These are phyloP conservation scores for Melanocharis versteri DNA, from an alignment of 2,113 vertebrate species.

Conservation along the genomic window DNA sequence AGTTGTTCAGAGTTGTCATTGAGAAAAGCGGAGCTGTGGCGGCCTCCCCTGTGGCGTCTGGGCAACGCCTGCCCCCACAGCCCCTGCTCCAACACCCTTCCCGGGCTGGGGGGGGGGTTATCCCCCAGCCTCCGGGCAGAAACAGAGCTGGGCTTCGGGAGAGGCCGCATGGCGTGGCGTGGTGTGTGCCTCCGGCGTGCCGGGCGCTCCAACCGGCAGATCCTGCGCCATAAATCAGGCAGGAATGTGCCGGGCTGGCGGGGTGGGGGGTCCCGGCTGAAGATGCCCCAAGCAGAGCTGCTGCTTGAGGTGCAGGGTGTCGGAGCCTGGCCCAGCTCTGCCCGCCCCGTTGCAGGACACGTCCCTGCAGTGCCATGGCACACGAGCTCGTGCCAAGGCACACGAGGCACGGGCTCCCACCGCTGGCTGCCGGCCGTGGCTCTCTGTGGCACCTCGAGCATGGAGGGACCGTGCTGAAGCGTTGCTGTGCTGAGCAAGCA, in stretches of 20 bases:
- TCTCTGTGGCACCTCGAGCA: background rate
- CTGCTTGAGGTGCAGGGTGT: background rate
- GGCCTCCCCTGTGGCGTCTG: background rate
- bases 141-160: background rate
- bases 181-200: background rate
- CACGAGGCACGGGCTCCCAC: background rate
- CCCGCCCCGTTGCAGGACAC: background rate
- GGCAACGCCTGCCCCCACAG: background rate
- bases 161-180: rapidly evolving
- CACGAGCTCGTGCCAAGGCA: background rate
- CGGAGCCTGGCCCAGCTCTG: background rate
- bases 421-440: background rate
- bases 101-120: rapidly evolving
- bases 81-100: background rate
- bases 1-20: slow-evolving; percentile 14
- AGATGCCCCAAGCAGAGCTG: background rate
- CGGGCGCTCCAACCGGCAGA: background rate
- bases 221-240: slow-evolving; percentile 36
- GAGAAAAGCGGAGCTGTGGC: background rate
- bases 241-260: slow-evolving; percentile 19
- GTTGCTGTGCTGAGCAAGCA: background rate
- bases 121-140: background rate
- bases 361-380: background rate
- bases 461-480: background rate
- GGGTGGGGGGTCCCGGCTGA: background rate